These are phyloP conservation scores for Falcaria lacertinaria DNA, from an alignment of 2,888 invertebrate genomes.

Conservation along the genomic window DNA sequence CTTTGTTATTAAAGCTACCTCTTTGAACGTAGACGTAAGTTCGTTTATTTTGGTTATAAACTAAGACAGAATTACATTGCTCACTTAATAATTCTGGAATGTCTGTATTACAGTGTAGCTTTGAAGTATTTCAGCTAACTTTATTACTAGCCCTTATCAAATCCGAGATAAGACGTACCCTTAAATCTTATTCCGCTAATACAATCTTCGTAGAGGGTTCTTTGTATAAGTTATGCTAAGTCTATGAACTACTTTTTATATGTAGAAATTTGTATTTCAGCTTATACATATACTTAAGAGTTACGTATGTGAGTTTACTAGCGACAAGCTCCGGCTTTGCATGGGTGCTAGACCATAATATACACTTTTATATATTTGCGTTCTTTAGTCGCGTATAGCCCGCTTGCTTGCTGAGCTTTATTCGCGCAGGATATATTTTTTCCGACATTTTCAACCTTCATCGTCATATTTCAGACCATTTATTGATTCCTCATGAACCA, in stretches of 20 bases:
- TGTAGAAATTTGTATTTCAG: no score
- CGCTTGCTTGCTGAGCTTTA: no score
- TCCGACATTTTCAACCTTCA: no score
- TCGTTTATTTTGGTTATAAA: not conserved
- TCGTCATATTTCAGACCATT: no score
- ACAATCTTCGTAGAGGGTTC: not conserved
- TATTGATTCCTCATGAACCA: no score
- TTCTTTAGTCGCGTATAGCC: no score
- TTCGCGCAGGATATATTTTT: no score
- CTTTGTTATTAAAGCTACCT: not conserved
- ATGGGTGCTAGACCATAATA: no score
- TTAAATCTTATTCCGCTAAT: not conserved
- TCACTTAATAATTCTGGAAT: not conserved
- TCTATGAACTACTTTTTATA: not conserved
- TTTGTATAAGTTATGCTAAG: not conserved
- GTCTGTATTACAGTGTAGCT: not conserved
- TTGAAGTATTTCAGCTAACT: not conserved
- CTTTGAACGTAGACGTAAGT: not conserved
- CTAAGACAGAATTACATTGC: not conserved
- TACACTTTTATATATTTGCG: no score
- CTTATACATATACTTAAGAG: no score
- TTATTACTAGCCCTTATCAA: not conserved
- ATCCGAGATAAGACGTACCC: not conserved
- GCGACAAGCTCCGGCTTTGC: no score
- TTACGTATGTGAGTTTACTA: no score